Percentiles rank a stretch among this genome's conserved stretches.
Evolutionary conservation across 2,888 invertebrate genomes (phyloP).

Genomic region (Hipparchia sbordonii): DNA sequence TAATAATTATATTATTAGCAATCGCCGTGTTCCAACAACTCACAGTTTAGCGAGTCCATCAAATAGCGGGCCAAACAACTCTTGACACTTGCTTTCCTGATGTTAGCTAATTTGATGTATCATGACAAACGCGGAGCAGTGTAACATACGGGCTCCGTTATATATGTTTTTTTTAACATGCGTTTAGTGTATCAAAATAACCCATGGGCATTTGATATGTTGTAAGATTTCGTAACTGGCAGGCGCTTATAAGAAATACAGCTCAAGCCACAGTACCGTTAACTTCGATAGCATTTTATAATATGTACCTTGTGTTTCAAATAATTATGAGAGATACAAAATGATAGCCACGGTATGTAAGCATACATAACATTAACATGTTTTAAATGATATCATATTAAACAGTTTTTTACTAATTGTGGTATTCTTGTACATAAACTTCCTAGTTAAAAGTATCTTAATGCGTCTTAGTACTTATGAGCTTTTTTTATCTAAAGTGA

Average conservation of each 20-base stretch:
- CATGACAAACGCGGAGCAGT: slow-evolving; percentile 50
- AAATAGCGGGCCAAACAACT: slow-evolving; percentile 54
- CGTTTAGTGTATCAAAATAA: slow-evolving; percentile 40
- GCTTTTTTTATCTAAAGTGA: too few species aligned
- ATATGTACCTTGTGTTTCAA: slow-evolving; percentile 17
- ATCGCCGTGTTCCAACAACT: slow-evolving; percentile 60
- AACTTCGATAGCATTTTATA: slow-evolving; percentile 20
- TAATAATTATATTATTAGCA: slow-evolving; percentile 75
- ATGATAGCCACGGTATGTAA: background rate
- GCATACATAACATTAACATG: background rate
- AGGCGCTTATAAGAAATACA: slow-evolving; percentile 17
- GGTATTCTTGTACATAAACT: background rate
- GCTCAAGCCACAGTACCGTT: slow-evolving; percentile 16
- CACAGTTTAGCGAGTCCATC: slow-evolving; percentile 54
- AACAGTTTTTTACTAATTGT: background rate
- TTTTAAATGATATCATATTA: background rate
- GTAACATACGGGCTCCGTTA: slow-evolving; percentile 41
- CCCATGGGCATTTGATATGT: slow-evolving; percentile 40
- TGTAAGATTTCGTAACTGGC: slow-evolving; percentile 27
- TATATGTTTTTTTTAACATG: slow-evolving; percentile 38
- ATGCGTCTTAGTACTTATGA: too few species aligned
- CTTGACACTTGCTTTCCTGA: slow-evolving; percentile 69
- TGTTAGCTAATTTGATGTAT: slow-evolving; percentile 56
- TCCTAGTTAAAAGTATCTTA: too few species aligned
- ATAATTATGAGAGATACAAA: slow-evolving; percentile 14